Evolutionary conservation across 1,140 invertebrate genomes (phyloP), one percentile per base, ranked within the genome.

Genomic region (Parapsyche elsis): DNA sequence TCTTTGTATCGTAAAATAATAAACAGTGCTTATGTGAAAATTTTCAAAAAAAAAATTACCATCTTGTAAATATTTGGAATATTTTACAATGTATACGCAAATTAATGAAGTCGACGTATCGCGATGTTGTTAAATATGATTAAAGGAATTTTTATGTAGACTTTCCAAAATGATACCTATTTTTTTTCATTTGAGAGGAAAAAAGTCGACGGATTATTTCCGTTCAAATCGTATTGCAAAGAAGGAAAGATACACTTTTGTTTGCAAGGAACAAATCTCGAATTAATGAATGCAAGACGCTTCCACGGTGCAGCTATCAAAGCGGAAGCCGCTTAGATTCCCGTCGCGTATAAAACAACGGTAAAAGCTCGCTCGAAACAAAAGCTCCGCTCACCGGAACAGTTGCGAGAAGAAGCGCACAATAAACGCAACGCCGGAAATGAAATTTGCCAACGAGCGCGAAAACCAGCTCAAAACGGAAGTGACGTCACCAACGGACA

Each of bases 381-480:
- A 16, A 14, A 16, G 49, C 49, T 76, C 49, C 23, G 78, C 59
- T 45, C 77, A 79, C 81, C 75, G 81, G 71, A 80, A 78, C 49
- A 14, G 10, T 53, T 2, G 49, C 49, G 53, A 53, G 70, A 78
- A 80, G 76, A 82, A 82, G 80, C 77, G 78, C 80, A 74, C 78
- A 82, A 75, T 78, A 57, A 49, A 82, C 79, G 67, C 70, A 46
- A 53, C 46, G 59, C 78, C 76, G 78, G 81, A 82, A 82, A 82
- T 82, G 81, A 82, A 82, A 82, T 82, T 82, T 78, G 76, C 49
- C 49, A 53, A 78, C 70, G 81, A 53, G 59, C 59, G 81, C 74
- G 49, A 30, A 21, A 21, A 16, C 9, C 24, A 16, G 9, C 64
- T 5, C 4, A 26, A 16, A 67, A 67, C 61, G 61, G 61, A 30